Percentiles rank a stretch among this genome's conserved stretches.
Evolutionary conservation across 1,140 invertebrate species (phyloP).

Genomic region (Cydia pomonella): DNA sequence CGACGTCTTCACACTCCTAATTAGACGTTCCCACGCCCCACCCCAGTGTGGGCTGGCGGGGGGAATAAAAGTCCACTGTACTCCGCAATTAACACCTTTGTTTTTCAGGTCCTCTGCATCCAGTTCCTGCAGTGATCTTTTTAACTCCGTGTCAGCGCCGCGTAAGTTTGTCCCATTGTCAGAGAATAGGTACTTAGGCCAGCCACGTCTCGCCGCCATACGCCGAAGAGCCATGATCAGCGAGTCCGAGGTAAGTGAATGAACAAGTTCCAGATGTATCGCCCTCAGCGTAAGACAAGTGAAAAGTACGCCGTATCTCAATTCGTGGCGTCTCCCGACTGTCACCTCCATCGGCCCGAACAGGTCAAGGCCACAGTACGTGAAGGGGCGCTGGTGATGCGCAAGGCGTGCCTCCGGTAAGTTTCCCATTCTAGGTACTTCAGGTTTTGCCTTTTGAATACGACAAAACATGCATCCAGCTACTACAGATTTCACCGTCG

Average conservation of each 20-base stretch:
- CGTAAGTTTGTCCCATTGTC: neutral
- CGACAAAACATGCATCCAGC: neutral
- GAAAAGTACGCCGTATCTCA: neutral
- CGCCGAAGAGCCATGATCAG: too few species aligned
- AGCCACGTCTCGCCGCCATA: too few species aligned
- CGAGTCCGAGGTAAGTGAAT: too few species aligned
- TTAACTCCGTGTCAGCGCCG: neutral
- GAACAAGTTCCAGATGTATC: neutral
- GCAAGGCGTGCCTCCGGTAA: neutral
- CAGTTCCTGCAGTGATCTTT: neutral
- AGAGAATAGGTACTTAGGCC: too few species aligned
- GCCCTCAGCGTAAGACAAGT: neutral
- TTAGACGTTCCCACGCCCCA: too few species aligned
- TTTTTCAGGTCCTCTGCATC: neutral
- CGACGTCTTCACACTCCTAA: too few species aligned
- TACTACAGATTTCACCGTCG: neutral
- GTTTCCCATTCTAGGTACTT: constrained; percentile 18
- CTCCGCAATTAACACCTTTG: neutral
- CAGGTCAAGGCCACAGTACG: neutral
- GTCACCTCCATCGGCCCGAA: neutral
- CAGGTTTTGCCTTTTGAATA: neutral
- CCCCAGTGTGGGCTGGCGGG: too few species aligned
- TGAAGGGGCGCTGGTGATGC: neutral
- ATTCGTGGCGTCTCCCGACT: neutral
- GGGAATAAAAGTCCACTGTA: neutral